phyloP scores from a whole-genome alignment of 2,113 vertebrate species.

The Centropus bengalensis region DNA sequence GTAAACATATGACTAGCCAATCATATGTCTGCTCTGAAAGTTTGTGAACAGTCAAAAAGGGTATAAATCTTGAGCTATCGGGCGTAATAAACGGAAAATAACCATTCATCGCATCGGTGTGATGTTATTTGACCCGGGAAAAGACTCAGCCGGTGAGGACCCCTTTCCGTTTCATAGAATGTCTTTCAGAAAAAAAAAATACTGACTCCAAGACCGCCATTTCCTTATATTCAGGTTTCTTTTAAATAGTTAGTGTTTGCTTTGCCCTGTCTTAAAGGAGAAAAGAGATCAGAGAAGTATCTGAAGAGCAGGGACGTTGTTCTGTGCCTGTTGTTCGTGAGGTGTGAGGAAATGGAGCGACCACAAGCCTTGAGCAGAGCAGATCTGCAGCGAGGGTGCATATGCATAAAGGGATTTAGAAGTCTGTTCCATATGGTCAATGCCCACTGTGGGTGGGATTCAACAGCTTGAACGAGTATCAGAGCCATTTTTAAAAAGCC shows the following conservation, averaged over 20 bases:
- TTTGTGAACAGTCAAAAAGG: too few relatives aligned
- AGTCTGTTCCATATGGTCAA: background rate
- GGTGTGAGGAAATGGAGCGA: rapidly evolving
- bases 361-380: background rate
- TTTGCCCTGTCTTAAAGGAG: background rate
- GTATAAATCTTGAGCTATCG: too few relatives aligned
- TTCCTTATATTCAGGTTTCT: background rate
- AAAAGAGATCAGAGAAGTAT: background rate
- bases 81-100: too few relatives aligned
- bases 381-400: background rate
- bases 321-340: background rate
- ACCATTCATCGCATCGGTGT: too few relatives aligned
- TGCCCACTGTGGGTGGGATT: background rate
- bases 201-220: background rate
- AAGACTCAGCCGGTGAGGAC: too few relatives aligned
- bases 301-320: background rate
- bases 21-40: too few relatives aligned
- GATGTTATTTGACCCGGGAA: too few relatives aligned
- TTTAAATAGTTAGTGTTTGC: background rate
- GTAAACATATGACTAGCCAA: too few relatives aligned
- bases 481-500: background rate
- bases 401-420: background rate
- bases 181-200: background rate
- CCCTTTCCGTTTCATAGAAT: too few relatives aligned
- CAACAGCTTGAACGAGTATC: background rate